These are phyloP conservation scores for Pelmatolapia mariae DNA, from an alignment of 2,113 vertebrate genomes.

Conservation along the genomic window DNA sequence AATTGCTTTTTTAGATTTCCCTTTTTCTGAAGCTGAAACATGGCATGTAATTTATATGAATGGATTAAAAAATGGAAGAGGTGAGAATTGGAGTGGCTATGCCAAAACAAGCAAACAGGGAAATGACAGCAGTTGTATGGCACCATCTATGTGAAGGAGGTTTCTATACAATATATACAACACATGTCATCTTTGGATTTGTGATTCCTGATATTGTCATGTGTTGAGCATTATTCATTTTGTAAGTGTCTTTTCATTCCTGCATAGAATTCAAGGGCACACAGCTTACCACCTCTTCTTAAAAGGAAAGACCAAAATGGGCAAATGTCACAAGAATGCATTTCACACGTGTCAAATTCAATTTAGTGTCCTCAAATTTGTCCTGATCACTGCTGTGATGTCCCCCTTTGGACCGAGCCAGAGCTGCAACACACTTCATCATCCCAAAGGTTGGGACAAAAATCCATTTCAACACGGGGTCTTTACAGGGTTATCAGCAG, in stretches of 20 bases:
- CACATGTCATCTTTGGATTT: neutral
- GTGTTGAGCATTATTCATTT: neutral
- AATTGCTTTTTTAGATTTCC: neutral
- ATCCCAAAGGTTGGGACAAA: constrained; percentile 12
- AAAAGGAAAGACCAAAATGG: neutral
- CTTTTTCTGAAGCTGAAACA: neutral
- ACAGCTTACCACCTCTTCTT: neutral
- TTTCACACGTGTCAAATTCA: constrained; percentile 4
- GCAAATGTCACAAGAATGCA: neutral
- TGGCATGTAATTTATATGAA: neutral
- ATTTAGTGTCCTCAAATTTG: neutral
- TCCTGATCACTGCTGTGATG: neutral
- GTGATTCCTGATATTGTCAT: neutral
- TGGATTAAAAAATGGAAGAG: neutral
- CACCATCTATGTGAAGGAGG: neutral
- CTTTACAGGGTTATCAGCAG: constrained; percentile 25
- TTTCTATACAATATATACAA: neutral
- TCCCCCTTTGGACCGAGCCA: neutral
- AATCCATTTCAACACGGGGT: constrained; percentile 8
- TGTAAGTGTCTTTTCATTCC: neutral
- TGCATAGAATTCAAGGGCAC: neutral
- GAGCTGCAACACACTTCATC: constrained; percentile 5
- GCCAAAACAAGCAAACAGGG: neutral
- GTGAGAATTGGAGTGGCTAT: neutral
- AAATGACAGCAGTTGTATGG: neutral